phyloP scores from a whole-genome alignment of 1,140 invertebrate species.

The Brachionus asplanchnoidis region DNA sequence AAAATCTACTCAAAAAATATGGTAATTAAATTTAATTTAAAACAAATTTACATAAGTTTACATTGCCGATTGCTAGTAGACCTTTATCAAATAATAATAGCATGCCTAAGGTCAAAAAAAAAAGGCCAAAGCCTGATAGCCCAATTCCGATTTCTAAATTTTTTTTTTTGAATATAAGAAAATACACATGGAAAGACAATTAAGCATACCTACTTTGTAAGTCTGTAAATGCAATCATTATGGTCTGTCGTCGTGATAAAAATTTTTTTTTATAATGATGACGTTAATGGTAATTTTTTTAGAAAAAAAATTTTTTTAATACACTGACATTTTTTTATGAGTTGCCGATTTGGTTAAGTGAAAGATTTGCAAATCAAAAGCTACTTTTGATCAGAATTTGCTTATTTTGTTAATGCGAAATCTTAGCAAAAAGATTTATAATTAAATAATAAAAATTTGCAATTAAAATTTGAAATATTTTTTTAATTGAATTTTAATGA shows the following conservation, averaged over 20 bases:
- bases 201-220: slow-evolving; percentile 40
- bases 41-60: slow-evolving; percentile 58
- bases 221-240: slow-evolving; percentile 35
- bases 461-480: too few species aligned
- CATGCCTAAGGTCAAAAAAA: slow-evolving; percentile 89
- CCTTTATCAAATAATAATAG: slow-evolving; percentile 94
- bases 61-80: slow-evolving; percentile 94
- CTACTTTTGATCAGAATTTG: background rate
- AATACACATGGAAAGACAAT: background rate
- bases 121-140: slow-evolving; percentile 87
- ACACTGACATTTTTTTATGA: background rate
- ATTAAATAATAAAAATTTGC: background rate
- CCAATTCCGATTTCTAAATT: slow-evolving; percentile 88
- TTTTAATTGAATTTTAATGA: too few species aligned
- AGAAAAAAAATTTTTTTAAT: background rate
- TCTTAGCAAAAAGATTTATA: background rate
- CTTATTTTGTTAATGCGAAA: background rate
- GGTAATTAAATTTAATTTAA: background rate
- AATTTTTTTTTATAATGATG: background rate
- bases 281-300: background rate
- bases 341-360: background rate
- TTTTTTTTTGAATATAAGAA: background rate
- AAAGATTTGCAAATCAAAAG: background rate
- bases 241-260: background rate
- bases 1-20: slow-evolving; percentile 66